Conservation (phyloP, 2,797 vertebrate genomes). For the Neopelma chrysocephalum region DNA sequence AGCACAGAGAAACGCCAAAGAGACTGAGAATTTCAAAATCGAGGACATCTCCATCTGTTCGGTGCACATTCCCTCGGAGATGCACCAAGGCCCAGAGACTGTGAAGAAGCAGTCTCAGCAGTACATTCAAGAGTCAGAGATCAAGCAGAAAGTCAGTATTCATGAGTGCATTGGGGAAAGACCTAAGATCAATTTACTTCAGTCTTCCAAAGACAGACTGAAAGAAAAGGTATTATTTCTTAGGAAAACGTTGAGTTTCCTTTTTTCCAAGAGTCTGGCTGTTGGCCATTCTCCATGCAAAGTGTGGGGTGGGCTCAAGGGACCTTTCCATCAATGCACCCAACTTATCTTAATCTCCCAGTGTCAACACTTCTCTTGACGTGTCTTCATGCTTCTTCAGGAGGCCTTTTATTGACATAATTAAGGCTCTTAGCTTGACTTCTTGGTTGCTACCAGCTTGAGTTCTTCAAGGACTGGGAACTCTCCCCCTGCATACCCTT, state of each 20-base stretch:
- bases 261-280: background rate
- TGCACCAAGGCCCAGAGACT: constrained; percentile 37
- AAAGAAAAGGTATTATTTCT: constrained; percentile 87
- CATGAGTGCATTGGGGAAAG: constrained; percentile 71
- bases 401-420: background rate
- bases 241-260: background rate
- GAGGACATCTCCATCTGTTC: constrained; percentile 70
- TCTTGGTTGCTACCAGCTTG: background rate
- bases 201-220: constrained; percentile 95
- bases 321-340: background rate
- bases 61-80: constrained; percentile 57
- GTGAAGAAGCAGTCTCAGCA: constrained; percentile 58
- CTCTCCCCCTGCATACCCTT: background rate
- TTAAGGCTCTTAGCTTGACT: background rate
- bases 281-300: background rate
- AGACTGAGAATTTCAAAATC: constrained; percentile 83
- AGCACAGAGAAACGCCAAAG: constrained; percentile 82
- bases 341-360: background rate
- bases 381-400: background rate
- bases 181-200: constrained; percentile 88
- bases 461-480: background rate
- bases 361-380: background rate
- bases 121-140: constrained; percentile 64
- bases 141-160: constrained; percentile 70
- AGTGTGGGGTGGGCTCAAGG: background rate